Conservation (phyloP, 2,113 vertebrate genomes). For the Nycticebus coucang region DNA sequence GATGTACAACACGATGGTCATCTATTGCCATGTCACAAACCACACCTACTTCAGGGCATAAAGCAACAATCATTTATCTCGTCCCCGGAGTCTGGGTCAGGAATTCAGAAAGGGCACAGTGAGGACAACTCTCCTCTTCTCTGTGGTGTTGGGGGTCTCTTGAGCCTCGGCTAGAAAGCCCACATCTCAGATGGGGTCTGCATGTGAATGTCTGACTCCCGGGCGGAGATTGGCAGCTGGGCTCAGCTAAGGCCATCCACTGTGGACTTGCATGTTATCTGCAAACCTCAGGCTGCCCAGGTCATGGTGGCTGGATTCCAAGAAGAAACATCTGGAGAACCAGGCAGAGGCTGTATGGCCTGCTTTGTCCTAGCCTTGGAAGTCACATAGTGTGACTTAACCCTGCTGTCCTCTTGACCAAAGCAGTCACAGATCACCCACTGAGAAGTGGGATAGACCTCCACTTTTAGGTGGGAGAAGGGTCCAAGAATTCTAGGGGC, state of each 20-base stretch:
- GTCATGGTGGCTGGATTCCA: rapidly evolving
- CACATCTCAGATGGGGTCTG: background rate
- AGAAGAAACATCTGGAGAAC: background rate
- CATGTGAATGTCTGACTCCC: too few species aligned
- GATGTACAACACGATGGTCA: rapidly evolving
- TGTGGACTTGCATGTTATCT: rapidly evolving
- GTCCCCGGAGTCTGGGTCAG: background rate
- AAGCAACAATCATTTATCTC: background rate
- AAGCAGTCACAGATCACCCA: background rate
- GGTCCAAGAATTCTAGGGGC: background rate
- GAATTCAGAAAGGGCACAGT: background rate
- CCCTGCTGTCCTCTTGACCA: background rate
- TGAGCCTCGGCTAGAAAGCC: rapidly evolving
- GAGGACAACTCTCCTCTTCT: background rate
- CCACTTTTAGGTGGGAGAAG: background rate
- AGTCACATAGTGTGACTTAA: background rate
- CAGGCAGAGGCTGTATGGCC: background rate
- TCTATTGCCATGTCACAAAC: background rate
- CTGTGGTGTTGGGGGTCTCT: background rate
- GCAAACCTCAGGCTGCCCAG: background rate
- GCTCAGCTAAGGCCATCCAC: background rate
- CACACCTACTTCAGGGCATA: background rate
- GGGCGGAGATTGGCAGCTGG: background rate
- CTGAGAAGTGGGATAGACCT: background rate
- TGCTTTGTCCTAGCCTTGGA: too few species aligned